Conservation (phyloP, 1,140 invertebrate species). For the Gonioctena quinquepunctata region DNA sequence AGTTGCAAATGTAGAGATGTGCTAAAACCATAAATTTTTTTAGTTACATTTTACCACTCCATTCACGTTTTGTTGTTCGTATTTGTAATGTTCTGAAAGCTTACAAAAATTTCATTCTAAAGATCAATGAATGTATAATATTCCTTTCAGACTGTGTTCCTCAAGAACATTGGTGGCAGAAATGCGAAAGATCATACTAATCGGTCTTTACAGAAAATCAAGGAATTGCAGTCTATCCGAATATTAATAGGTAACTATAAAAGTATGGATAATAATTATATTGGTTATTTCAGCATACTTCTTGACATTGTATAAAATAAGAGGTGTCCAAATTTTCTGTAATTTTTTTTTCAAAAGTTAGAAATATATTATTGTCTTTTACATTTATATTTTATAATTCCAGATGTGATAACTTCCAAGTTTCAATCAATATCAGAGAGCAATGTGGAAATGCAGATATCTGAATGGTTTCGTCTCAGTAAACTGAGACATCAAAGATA, state of each 20-base stretch:
- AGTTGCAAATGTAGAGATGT: neutral
- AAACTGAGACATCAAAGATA: neutral
- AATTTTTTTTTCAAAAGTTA: neutral
- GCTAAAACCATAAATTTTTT: neutral
- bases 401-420: neutral
- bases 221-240: neutral
- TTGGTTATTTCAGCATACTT: neutral
- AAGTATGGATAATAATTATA: neutral
- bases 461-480: neutral
- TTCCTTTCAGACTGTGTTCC: neutral
- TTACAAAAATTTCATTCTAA: no score
- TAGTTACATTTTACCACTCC: neutral
- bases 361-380: no score
- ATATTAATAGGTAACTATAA: neutral
- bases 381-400: no score
- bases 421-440: neutral
- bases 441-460: neutral
- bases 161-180: no score
- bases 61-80: neutral
- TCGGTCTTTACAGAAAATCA: neutral
- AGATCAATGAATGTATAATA: neutral
- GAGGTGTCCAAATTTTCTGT: neutral
- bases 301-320: neutral
- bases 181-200: neutral
- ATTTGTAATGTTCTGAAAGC: no score